Evolutionary conservation across 2,888 invertebrate species (phyloP), one percentile per base, ranked within the genome.

Genomic region (Agrotis segetum): DNA sequence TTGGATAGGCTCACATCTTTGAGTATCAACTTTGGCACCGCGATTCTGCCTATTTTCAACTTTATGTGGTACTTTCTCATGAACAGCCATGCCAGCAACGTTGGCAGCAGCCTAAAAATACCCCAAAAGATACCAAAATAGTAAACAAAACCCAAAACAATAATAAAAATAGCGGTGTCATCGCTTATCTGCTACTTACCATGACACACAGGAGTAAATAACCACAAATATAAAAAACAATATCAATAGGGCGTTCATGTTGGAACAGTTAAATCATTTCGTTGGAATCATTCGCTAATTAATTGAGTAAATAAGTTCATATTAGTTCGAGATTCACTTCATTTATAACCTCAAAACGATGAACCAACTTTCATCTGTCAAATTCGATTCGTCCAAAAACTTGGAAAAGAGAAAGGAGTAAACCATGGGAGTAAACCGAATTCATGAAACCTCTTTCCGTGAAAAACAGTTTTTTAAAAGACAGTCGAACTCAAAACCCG

Each of bases 1-100:
- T 98, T 98, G 67, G 97, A 97, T 76, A 99, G 96, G 87, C 97
- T 97, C 44, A 98, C 98, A 96, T 99, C 98, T 91, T 97, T 97
- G 21, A 99, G 94, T 85, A 97, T 97, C 66, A 98, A 97, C 88
- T 98, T 98, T 1, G 98, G 98, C 67, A 98, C 96, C n/a, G 97
- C 97, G 83, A 98, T 98, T 82, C 98, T 97, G 17, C 98, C 98
- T 77, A 98, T 98, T 83, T 97, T 97, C 58, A 98, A 96, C 90
- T 98, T 97, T 82, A 98, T 97, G 92, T 97, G 97, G 91, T 97
- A 98, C 91, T 98, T 98, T 85, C 97, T 97, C 91, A 98, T 97
- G 83, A 98, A 97, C 81, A 98, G 94, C 98, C 98, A 98, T 88
- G 98, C 97, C 83, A 98, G 94, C 62, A 98, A 92, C 87, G 97